Percentiles rank a stretch among this genome's conserved stretches.
These are phyloP conservation scores for Todus mexicanus DNA, from an alignment of 2,797 vertebrate species.

Conservation along the genomic window DNA sequence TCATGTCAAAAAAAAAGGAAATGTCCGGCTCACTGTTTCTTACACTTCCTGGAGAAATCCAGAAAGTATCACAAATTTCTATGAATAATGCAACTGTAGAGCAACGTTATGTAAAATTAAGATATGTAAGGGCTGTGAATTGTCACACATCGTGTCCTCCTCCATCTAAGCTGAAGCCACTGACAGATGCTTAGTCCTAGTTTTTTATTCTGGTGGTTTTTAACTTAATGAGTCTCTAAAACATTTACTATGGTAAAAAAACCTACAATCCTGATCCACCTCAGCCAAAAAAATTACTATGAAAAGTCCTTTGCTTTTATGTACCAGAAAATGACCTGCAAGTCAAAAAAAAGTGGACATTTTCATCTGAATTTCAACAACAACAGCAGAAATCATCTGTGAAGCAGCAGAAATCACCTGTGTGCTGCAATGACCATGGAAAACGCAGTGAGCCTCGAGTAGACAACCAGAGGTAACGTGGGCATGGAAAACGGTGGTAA, in stretches of 20 bases:
- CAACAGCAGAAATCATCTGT: fast-evolving
- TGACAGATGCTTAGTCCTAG: background rate
- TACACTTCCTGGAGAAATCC: background rate
- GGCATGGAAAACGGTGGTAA: background rate
- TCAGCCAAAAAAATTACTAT: background rate
- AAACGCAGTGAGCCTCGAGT: background rate
- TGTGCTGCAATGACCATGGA: background rate
- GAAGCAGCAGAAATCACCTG: fast-evolving
- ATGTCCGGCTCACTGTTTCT: too few species aligned
- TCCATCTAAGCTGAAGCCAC: background rate
- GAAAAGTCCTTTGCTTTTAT: background rate
- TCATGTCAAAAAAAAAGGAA: background rate
- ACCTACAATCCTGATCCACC: background rate
- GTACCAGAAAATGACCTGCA: background rate
- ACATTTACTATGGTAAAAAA: background rate
- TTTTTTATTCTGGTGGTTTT: background rate
- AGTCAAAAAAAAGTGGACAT: background rate
- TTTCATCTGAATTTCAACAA: background rate
- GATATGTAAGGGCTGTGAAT: background rate
- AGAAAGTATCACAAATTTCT: background rate
- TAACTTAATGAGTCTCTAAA: background rate
- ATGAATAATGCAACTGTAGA: background rate
- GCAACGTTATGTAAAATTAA: background rate
- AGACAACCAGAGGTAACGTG: background rate
- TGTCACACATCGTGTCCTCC: background rate